Evolutionary conservation across 2,888 invertebrate species (phyloP), one percentile per base, ranked within the genome.

Genomic region (Lasioglossum malachurum): DNA sequence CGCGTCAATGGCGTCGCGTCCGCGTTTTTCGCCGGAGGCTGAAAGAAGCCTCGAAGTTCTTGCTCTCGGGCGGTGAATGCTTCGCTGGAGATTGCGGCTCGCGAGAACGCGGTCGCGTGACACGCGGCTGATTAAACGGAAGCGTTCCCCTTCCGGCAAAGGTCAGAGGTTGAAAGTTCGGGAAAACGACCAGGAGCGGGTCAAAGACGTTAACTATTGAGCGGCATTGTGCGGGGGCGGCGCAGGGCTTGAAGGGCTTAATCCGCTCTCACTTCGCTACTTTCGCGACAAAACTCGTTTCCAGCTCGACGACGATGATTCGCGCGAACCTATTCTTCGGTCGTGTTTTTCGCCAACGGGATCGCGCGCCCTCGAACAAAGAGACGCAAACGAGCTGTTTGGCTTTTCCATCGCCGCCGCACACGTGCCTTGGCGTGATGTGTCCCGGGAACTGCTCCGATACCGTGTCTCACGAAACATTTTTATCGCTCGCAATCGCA

Each of bases 121-220:
- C 84, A 72, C 64, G 38, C 31, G 57, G 31, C 82, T 79, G 84
- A 87, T 87, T 87, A 88, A 89, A 89, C 88, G 76, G 83, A 60
- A 82, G 78, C 72, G 77, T 77, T 80, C 75, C 53, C 74, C 79
- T 80, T 46, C 74, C 67, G 83, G 75, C 71, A 88, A 89, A 89
- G 88, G 89, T 89, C 88, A 85, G 71, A 72, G 89, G 88, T 89
- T 84, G 76, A 85, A 87, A 83, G 88, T 83, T 89, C 84, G 81
- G 87, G 82, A 75, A 88, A 90, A 90, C 82, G 88, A 90, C 88
- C 79, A 79, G 75, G 73, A 67, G 27, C 69, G 88, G 85, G 82
- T 90, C 90, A 88, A 87, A 88, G 85, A 86, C 82, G 88, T 75
- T 84, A 80, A 75, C 83, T 78, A 89, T 84, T 69, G 84, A 80